Evolutionary conservation across 35 echinoderm and acorn worm species (phyloP).

Genomic region (Chiridota heheva): DNA sequence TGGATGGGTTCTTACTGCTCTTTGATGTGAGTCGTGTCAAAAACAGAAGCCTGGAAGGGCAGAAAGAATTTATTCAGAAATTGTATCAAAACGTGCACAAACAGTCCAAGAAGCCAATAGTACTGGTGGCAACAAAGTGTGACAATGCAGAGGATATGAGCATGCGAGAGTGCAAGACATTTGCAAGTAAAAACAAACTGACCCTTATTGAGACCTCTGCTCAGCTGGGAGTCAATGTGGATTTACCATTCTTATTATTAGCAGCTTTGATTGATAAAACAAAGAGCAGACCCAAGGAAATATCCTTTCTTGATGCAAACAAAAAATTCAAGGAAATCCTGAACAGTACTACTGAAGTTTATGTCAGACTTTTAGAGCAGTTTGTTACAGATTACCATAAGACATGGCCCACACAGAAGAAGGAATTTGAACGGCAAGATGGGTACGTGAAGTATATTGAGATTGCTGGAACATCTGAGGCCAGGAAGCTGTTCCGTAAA

Average conservation of each 20-base stretch:
- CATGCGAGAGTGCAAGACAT: conserved; percentile 40
- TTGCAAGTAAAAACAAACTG: conserved; percentile 57
- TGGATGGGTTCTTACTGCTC: conserved; percentile 83
- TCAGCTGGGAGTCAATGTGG: conserved; percentile 77
- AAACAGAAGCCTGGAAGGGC: conserved; percentile 55
- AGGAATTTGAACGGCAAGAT: conserved; percentile 40
- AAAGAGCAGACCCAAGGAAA: conserved; percentile 56
- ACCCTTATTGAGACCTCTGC: conserved; percentile 84
- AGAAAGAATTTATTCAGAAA: conserved; percentile 52
- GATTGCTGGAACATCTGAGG: conserved; percentile 46
- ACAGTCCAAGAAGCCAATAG: conserved; percentile 60
- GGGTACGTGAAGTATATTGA: conserved; percentile 42
- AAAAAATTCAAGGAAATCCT: conserved; percentile 51
- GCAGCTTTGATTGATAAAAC: conserved; percentile 71
- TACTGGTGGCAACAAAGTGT: conserved; percentile 81
- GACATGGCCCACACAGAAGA: conserved; percentile 70
- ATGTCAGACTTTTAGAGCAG: conserved; percentile 36
- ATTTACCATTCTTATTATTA: conserved; percentile 67
- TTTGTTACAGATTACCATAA: conserved; percentile 81
- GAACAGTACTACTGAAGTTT: conserved; percentile 53
- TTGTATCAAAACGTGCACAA: conserved; percentile 48
- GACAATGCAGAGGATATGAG: conserved; percentile 66
- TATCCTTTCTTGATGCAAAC: conserved; percentile 56
- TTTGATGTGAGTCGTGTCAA: conserved; percentile 73
- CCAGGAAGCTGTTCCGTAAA: conserved; percentile 69